phyloP scores from a whole-genome alignment of 2,113 vertebrate species.

The Hypomesus transpacificus region DNA sequence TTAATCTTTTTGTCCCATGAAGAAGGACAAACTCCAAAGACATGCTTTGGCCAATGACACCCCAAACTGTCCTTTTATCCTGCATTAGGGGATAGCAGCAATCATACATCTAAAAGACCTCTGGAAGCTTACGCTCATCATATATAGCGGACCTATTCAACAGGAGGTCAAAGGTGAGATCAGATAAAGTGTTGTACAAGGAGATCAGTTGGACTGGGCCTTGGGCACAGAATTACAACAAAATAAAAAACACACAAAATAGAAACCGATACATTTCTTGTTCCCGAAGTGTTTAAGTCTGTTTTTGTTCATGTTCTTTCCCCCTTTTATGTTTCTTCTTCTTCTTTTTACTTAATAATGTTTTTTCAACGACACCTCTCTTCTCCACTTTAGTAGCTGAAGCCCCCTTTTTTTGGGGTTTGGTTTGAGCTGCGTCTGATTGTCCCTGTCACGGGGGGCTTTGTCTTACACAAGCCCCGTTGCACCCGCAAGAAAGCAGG shows the following conservation, averaged over 20 bases:
- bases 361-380: conserved; percentile 62
- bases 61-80: conserved; percentile 85
- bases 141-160: conserved; percentile 86
- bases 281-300: conserved; percentile 50
- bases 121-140: conserved; percentile 85
- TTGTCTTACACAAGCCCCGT: conserved; percentile 89
- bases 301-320: conserved; percentile 71
- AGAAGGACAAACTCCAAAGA: conserved; percentile 80
- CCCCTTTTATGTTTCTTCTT: conserved; percentile 65
- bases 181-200: conserved; percentile 96
- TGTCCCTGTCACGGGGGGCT: conserved; percentile 98
- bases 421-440: conserved; percentile 86
- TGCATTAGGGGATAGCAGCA: conserved; percentile 80
- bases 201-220: conserved; percentile 88
- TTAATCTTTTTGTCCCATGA: conserved; percentile 96
- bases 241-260: conserved; percentile 47
- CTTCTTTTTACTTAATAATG: conserved; percentile 43
- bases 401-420: conserved; percentile 71
- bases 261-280: conserved; percentile 65
- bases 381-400: conserved; percentile 71
- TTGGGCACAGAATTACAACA: conserved; percentile 56
- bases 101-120: conserved; percentile 90
- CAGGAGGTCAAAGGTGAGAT: conserved; percentile 92
- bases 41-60: conserved; percentile 88
- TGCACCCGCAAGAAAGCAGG: conserved; percentile 74